These are phyloP conservation scores for Chrysoperla carnea DNA, from an alignment of 1,140 invertebrate species.

Conservation along the genomic window DNA sequence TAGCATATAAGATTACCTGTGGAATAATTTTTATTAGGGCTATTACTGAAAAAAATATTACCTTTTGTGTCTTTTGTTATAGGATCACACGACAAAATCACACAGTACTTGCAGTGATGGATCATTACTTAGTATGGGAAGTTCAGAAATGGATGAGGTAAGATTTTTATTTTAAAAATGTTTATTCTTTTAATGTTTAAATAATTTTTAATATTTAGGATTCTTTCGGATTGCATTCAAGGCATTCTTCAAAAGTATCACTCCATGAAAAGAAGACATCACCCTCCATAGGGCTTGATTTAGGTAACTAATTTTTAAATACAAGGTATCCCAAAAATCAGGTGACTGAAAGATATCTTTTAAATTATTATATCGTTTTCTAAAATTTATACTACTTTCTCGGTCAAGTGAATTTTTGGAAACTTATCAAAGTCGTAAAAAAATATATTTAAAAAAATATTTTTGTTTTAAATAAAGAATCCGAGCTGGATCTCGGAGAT, in stretches of 20 bases:
- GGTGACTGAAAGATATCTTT: no score
- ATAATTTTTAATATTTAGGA: slow-evolving; percentile 16
- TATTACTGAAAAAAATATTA: no score
- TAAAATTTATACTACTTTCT: no score
- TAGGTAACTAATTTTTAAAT: background rate
- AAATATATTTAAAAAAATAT: no score
- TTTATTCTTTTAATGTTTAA: background rate
- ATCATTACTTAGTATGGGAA: slow-evolving; percentile 49
- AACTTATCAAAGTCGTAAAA: no score
- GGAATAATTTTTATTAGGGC: no score
- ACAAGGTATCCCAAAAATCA: no score
- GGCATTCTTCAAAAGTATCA: slow-evolving; percentile 29
- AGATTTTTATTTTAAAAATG: slow-evolving; percentile 3
- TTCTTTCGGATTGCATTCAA: slow-evolving; percentile 23
- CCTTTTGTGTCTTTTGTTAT: slow-evolving; percentile 16
- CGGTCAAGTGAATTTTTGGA: no score
- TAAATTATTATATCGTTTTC: no score
- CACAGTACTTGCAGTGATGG: slow-evolving; percentile 54
- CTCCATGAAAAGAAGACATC: slow-evolving; percentile 24
- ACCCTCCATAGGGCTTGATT: background rate
- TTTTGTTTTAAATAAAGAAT: slow-evolving; percentile 7
- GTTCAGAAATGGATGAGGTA: slow-evolving; percentile 49
- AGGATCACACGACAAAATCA: slow-evolving; percentile 34
- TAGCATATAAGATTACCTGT: no score
- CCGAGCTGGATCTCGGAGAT: slow-evolving; percentile 18